Evolutionary conservation across 2,888 invertebrate species (phyloP), one percentile per base, ranked within the genome.

Genomic region (Zootermopsis nevadensis): DNA sequence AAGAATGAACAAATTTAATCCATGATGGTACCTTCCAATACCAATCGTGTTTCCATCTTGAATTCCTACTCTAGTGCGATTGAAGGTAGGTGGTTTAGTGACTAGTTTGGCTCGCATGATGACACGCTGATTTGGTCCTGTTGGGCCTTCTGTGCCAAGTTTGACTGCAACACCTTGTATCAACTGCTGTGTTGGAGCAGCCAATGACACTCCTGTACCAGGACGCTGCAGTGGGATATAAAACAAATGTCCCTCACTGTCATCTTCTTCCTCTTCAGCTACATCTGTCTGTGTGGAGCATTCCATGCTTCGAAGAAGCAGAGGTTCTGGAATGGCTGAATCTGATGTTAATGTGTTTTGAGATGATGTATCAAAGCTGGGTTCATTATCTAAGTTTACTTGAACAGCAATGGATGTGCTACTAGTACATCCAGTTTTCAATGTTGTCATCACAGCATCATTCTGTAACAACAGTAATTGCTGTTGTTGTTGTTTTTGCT

Each of bases 141-240:
- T 91, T 0, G 92, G 91, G 2, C 93, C 93, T 86, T 93, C 93
- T 0, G 93, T 92, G 0, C 93, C 93, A 60, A 94, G 87, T 87
- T 93, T 93, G 1, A 93, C 93, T 1, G 93, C 93, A 0, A 93
- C 93, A 0, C 93, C 93, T 86, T 93, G 93, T 84, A 93, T 93
- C 88, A 82, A 88, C 88, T 55, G 88, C 86, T 83, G 86, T 82
- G 84, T 84, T 30, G 85, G 83, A 24, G 88, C 88, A 77, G 90
- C 89, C 19, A 82, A 81, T 81, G 80, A 66, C 24, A 91, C 91
- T 83, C 89, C 89, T 22, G 89, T 83, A 10, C 31, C 66, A 24
- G 85, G 83, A 55, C 86, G 89, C 86, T 93, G 92, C 7, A 93
- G 87, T 0, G 94, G 94, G 87, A 94, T 93, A 85, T 93, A 94